A percentile compares a stretch with the other conserved stretches of the same genome.
phyloP scores from a whole-genome alignment of 2,113 vertebrate species.

The Struthidea cinerea region DNA sequence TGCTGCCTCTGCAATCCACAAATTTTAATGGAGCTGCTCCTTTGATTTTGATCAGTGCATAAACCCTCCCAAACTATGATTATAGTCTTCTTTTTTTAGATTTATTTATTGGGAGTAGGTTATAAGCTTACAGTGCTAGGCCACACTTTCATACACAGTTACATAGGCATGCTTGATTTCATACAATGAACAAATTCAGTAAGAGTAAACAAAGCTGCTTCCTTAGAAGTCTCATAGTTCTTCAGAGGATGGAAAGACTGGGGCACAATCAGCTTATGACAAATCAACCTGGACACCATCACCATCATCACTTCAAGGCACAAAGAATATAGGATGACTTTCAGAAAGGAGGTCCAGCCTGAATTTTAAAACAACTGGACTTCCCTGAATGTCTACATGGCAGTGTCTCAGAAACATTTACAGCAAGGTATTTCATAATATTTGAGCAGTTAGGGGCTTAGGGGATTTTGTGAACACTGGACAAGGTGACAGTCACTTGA shows the following conservation, averaged over 20 bases:
- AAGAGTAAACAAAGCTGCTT: not conserved
- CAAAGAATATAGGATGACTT: not conserved
- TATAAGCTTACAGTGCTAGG: not conserved
- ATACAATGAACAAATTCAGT: not conserved
- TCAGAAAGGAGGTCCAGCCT: not conserved
- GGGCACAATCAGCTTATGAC: not conserved
- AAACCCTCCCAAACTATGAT: not conserved
- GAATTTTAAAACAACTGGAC: not conserved
- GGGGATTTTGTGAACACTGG: not conserved
- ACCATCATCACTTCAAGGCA: not conserved
- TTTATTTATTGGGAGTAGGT: not conserved
- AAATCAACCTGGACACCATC: not conserved
- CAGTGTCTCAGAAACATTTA: not conserved
- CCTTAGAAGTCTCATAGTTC: not conserved
- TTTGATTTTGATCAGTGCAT: not conserved
- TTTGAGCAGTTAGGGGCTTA: not conserved
- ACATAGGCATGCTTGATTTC: not conserved
- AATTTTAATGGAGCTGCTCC: not conserved
- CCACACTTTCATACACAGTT: not conserved
- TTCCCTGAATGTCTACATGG: not conserved
- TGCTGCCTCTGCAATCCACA: not conserved
- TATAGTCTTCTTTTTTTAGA: not conserved
- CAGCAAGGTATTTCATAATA: not conserved
- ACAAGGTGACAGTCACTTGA: not conserved
- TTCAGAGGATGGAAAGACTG: not conserved